Evolutionary conservation across 2,888 invertebrate species (phyloP), one percentile per base, ranked within the genome.

Genomic region (Therioaphis trifolii): DNA sequence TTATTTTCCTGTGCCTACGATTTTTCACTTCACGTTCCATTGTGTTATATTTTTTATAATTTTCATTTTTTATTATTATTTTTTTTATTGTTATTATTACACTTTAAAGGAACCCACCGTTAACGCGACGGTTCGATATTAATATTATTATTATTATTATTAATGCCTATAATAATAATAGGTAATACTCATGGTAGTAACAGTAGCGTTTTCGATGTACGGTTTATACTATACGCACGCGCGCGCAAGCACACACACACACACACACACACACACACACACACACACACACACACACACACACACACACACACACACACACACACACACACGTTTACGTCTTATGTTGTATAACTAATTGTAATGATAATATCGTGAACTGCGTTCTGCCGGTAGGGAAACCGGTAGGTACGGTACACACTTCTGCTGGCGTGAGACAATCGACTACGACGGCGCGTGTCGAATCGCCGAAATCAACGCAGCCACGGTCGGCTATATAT

Each of bases 401-500:
- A 18, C 49, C 15, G 4, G 49, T 49, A 46, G 14, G n/a, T n/a
- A n/a, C 46, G 3, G 14, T 69, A 49, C 27, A 11, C 71, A 49
- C 27, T 49, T n/a, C n/a, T n/a, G 27, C 71, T 18, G 46, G 71
- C 72, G 72, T 72, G 72, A 72, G 72, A 72, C 72, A 72, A 72
- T 72, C 49, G 72, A 52, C 72, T 52, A 11, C 29, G 24, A 27
- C 27, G 21, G 15, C 11, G 29, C n/a, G 72, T n/a, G 72, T 72
- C 72, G 72, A 72, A 72, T 72, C 49, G 72, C 29, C n/a, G 72
- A 72, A 72, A 52, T 72, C 72, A 72, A 72, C 29, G 72, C 29
- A 29, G 72, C 72, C 29, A 72, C 72, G 72, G 72, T 72, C 72
- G 72, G 11, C 72, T 72, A n/a, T n/a, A 3, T 1, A n/a, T n/a